A percentile compares a stretch with the other conserved stretches of the same genome.
These are phyloP conservation scores for Scelioninae gen. 1 DNA, from an alignment of 2,888 invertebrate species.

Conservation along the genomic window DNA sequence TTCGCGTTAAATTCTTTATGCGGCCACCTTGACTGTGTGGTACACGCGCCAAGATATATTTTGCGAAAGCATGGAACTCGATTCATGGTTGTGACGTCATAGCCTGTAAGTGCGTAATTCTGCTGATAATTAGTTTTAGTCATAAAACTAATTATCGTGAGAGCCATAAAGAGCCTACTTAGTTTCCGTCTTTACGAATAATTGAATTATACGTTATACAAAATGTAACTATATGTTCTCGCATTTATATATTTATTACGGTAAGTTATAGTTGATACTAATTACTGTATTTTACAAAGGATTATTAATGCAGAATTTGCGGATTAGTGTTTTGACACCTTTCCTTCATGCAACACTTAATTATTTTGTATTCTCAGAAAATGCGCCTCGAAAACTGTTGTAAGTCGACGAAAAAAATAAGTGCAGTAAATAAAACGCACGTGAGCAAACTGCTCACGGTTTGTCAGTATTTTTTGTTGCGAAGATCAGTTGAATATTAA, in stretches of 20 bases:
- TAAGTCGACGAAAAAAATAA: too few species aligned
- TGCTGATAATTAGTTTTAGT: constrained; percentile 63
- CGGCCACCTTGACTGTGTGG: constrained; percentile 64
- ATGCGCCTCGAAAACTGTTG: too few species aligned
- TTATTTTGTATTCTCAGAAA: too few species aligned
- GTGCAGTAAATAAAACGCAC: too few species aligned
- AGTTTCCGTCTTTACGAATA: constrained; percentile 56
- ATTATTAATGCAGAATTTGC: too few species aligned
- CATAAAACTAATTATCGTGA: constrained; percentile 60
- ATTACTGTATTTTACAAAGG: too few species aligned
- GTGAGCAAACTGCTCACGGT: too few species aligned
- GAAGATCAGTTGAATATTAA: too few species aligned
- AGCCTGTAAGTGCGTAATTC: constrained; percentile 64
- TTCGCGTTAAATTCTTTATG: constrained; percentile 77
- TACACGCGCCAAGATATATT: constrained; percentile 69
- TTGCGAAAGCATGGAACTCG: constrained; percentile 54
- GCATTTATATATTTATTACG: constrained; percentile 14
- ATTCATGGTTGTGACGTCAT: constrained; percentile 57
- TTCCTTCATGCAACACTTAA: too few species aligned
- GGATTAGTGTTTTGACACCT: too few species aligned
- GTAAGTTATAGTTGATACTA: constrained; percentile 17
- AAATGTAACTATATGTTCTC: constrained; percentile 38
- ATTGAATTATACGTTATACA: constrained; percentile 49
- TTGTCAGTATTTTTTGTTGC: too few species aligned
- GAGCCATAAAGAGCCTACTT: constrained; percentile 60